Evolutionary conservation across 2,113 vertebrate species (phyloP).

Genomic region (Bothrops jararaca): DNA sequence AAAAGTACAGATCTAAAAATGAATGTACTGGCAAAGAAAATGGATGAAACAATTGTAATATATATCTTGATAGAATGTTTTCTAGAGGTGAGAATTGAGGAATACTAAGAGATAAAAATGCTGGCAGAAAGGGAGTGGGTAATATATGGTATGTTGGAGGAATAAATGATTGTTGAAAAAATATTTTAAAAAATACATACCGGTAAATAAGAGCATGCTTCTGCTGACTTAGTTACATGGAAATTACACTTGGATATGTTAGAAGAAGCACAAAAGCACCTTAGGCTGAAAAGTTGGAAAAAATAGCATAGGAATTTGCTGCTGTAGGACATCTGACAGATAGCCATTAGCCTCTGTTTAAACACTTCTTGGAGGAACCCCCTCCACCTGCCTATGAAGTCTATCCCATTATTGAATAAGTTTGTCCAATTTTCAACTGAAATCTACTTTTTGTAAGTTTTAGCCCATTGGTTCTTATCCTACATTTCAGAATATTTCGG

Average conservation of each 20-base stretch:
- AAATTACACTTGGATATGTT: not conserved
- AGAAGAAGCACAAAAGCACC: not conserved
- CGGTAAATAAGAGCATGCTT: not conserved
- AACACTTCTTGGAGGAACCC: not conserved
- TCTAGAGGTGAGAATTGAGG: not conserved
- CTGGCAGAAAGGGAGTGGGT: not conserved
- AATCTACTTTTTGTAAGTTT: not conserved
- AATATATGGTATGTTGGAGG: not conserved
- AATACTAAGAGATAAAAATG: not conserved
- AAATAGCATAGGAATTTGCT: not conserved
- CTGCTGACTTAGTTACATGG: not conserved
- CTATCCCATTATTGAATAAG: not conserved
- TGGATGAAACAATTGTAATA: not conserved
- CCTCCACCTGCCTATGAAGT: not conserved
- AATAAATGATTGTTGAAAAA: not conserved
- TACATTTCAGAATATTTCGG: not conserved
- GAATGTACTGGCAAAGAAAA: not conserved
- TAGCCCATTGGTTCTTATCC: not conserved
- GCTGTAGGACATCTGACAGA: not conserved
- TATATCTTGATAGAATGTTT: not conserved
- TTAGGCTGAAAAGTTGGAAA: not conserved
- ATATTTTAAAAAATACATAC: not conserved
- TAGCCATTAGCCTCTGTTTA: not conserved
- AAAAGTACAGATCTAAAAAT: not conserved
- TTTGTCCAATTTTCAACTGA: not conserved